These are phyloP conservation scores for Tanypteryx hageni DNA, from an alignment of 2,888 invertebrate genomes.

Conservation along the genomic window DNA sequence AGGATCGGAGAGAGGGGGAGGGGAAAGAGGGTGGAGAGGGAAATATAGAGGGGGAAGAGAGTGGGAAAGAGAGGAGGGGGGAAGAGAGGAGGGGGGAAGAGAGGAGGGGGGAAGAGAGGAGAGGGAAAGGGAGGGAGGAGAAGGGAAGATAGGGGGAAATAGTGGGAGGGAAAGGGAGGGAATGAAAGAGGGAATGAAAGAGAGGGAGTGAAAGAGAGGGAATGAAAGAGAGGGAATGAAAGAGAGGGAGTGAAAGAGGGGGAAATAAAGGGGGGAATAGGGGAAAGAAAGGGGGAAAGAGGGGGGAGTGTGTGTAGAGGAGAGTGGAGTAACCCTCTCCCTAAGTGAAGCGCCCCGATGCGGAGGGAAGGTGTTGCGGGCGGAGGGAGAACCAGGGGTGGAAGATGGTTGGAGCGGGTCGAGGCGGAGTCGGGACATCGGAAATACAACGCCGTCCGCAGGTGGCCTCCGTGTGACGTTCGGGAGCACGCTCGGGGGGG, in stretches of 20 bases:
- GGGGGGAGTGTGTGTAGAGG: background rate
- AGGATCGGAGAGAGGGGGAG: background rate
- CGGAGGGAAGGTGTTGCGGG: constrained; percentile 11
- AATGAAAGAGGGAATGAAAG: background rate
- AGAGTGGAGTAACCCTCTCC: background rate
- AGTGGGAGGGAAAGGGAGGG: background rate
- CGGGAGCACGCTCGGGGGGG: background rate
- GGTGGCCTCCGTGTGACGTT: no score
- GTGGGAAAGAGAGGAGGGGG: background rate
- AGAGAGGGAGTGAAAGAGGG: background rate
- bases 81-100: background rate
- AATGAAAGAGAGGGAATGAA: background rate
- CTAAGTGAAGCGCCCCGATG: no score
- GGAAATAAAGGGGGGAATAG: background rate
- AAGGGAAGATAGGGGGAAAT: background rate
- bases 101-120: background rate
- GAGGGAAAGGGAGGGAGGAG: no score
- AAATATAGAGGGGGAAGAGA: no score
- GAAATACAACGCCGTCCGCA: background rate
- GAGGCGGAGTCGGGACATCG: background rate
- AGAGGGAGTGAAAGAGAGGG: background rate
- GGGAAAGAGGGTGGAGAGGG: background rate
- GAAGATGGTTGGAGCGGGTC: background rate
- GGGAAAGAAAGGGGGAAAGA: background rate
- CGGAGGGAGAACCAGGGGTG: constrained; percentile 33